A percentile compares a stretch with the other conserved stretches of the same genome.
These are phyloP conservation scores for Ptychobarbus kaznakovi DNA, from an alignment of 2,797 vertebrate species.

Conservation along the genomic window DNA sequence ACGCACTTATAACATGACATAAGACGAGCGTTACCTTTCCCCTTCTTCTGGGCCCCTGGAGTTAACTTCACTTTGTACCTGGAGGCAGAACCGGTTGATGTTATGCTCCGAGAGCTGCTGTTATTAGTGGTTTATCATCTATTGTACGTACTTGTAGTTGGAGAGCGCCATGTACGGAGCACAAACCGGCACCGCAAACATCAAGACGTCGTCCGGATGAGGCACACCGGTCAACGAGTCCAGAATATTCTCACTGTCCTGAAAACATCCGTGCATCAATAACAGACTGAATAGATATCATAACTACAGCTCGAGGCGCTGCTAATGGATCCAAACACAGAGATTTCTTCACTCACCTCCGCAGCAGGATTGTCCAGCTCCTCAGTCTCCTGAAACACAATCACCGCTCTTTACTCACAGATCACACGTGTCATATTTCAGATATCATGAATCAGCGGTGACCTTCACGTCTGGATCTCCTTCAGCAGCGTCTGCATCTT, in stretches of 20 bases:
- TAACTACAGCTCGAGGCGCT: not conserved
- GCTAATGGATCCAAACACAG: not conserved
- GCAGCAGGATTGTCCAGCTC: slow-evolving; percentile 86
- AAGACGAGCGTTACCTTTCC: slow-evolving; percentile 85
- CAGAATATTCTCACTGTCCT: slow-evolving; percentile 85
- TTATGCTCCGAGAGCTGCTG: not conserved
- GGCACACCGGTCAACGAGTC: slow-evolving; percentile 92
- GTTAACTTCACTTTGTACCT: slow-evolving; percentile 98
- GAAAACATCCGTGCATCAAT: not conserved
- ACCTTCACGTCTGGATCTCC: slow-evolving; percentile 36
- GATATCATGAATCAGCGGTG: not conserved
- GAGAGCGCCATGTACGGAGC: slow-evolving; percentile 92
- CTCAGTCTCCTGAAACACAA: slow-evolving; percentile 79
- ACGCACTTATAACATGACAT: not conserved
- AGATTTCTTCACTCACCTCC: slow-evolving; percentile 78
- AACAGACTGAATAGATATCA: not conserved
- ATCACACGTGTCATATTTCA: not conserved
- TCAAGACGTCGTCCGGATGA: slow-evolving; percentile 87
- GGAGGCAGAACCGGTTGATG: slow-evolving; percentile 24
- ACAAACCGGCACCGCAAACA: slow-evolving; percentile 93
- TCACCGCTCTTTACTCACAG: not conserved
- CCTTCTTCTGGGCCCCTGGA: slow-evolving; percentile 95
- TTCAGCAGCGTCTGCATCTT: slow-evolving; percentile 66
- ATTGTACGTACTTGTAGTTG: slow-evolving; percentile 86
- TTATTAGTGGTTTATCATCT: too few relatives aligned